phyloP scores from a whole-genome alignment of 2,797 vertebrate genomes.

The Myotis daubentonii region DNA sequence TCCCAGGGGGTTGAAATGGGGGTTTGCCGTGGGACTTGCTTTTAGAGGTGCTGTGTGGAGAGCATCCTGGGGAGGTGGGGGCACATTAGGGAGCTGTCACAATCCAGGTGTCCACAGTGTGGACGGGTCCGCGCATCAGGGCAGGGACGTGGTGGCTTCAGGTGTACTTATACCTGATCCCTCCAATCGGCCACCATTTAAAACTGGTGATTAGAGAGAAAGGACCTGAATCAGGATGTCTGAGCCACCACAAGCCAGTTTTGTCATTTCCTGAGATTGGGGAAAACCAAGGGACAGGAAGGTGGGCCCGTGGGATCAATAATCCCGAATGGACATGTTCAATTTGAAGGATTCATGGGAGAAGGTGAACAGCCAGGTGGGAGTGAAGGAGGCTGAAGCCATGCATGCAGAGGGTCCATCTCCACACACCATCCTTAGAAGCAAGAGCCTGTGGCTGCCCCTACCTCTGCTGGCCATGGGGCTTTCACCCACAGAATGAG shows the following conservation, averaged over 20 bases:
- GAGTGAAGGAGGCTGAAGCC: neutral
- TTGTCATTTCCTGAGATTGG: neutral
- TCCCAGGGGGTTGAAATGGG: neutral
- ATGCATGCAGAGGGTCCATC: too few relatives aligned
- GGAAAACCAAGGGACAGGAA: neutral
- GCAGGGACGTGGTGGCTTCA: neutral
- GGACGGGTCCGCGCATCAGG: neutral
- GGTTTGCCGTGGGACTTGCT: neutral
- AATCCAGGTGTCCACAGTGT: too few relatives aligned
- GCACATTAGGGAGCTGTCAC: neutral
- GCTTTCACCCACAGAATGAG: neutral
- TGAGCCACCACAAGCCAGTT: too few relatives aligned
- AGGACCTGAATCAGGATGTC: neutral
- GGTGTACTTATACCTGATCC: neutral
- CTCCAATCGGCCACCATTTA: neutral
- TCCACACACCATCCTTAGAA: too few relatives aligned
- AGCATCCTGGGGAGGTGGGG: neutral
- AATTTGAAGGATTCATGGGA: neutral
- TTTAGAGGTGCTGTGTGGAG: neutral
- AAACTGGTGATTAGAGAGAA: neutral
- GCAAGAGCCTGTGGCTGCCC: too few relatives aligned
- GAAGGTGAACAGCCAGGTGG: neutral
- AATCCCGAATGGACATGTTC: neutral
- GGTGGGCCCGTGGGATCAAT: too few relatives aligned
- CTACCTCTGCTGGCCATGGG: neutral